Conservation (phyloP, 1,140 invertebrate genomes). For the Lasioglossum baleicum region DNA sequence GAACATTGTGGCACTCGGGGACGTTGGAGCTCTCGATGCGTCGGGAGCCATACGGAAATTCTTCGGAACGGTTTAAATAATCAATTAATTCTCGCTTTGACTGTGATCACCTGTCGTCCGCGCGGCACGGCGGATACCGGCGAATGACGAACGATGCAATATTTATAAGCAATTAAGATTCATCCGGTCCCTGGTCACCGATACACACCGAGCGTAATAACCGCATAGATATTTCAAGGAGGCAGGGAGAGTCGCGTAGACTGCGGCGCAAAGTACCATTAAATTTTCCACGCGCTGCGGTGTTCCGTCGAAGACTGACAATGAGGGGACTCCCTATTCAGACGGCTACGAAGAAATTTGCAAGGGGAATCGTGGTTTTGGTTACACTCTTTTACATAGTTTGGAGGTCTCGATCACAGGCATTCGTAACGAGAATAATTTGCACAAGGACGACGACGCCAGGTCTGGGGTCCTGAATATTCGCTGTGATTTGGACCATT, state of each 20-base stretch:
- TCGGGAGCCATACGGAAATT: not conserved
- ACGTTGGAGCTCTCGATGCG: not conserved
- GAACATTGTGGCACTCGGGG: no score
- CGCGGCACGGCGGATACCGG: not conserved
- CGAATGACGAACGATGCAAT: conserved; percentile 10
- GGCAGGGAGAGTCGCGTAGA: not conserved
- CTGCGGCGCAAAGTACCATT: conserved; percentile 12
- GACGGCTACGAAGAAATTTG: conserved; percentile 41
- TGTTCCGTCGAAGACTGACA: not conserved
- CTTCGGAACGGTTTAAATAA: not conserved
- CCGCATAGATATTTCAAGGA: not conserved
- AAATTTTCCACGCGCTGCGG: conserved; percentile 12
- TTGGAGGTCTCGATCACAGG: conserved; percentile 39
- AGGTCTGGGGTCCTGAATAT: conserved; percentile 54
- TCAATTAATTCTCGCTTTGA: conserved; percentile 17
- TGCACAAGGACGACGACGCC: conserved; percentile 28
- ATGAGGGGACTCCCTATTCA: not conserved
- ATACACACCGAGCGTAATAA: conserved; percentile 24
- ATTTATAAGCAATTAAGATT: conserved; percentile 35
- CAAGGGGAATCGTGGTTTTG: conserved; percentile 46
- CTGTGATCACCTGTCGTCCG: not conserved
- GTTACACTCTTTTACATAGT: conserved; percentile 43
- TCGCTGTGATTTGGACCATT: conserved; percentile 65
- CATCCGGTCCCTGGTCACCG: not conserved
- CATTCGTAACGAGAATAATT: conserved; percentile 59